A percentile compares a stretch with the other conserved stretches of the same genome.
Evolutionary conservation across 2,113 vertebrate species (phyloP).

Genomic region (Romanogobio albipinnatus): DNA sequence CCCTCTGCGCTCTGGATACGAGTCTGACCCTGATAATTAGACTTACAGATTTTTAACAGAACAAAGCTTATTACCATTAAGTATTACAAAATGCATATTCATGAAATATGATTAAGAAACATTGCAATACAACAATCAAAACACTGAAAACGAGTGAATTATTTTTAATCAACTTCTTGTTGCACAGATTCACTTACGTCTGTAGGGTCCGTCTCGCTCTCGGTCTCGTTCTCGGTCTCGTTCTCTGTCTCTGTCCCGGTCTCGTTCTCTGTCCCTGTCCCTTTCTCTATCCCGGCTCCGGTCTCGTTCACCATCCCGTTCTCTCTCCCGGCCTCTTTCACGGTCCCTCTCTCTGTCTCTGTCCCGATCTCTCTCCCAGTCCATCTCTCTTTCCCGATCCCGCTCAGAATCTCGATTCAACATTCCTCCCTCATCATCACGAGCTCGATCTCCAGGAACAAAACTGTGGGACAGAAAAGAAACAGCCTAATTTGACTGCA

Average conservation of each 20-base stretch:
- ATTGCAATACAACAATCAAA: not conserved
- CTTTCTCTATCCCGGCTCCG: slow-evolving; percentile 67
- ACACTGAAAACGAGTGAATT: not conserved
- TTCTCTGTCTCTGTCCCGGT: slow-evolving; percentile 57
- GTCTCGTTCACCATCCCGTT: slow-evolving; percentile 70
- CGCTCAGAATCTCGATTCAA: slow-evolving; percentile 66
- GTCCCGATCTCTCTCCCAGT: slow-evolving; percentile 44
- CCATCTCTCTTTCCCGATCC: slow-evolving; percentile 59
- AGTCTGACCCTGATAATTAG: slow-evolving; percentile 80
- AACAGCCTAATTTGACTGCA: not conserved
- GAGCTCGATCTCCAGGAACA: slow-evolving; percentile 81
- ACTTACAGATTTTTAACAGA: not conserved
- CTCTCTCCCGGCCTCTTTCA: slow-evolving; percentile 67
- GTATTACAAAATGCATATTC: not conserved
- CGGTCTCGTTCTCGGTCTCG: slow-evolving; percentile 57
- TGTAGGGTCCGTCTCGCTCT: slow-evolving; percentile 73
- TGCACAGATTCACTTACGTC: slow-evolving; percentile 73
- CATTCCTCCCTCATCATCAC: slow-evolving; percentile 69
- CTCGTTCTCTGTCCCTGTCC: slow-evolving; percentile 52
- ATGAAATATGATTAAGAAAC: not conserved
- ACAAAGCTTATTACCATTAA: not conserved
- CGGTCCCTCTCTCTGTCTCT: slow-evolving; percentile 60
- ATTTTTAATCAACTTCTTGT: not conserved
- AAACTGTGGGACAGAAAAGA: slow-evolving; percentile 73
- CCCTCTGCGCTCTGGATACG: slow-evolving; percentile 82